These are phyloP conservation scores for Drosophila mulleri DNA, from an alignment of 2,888 invertebrate species.

Conservation along the genomic window DNA sequence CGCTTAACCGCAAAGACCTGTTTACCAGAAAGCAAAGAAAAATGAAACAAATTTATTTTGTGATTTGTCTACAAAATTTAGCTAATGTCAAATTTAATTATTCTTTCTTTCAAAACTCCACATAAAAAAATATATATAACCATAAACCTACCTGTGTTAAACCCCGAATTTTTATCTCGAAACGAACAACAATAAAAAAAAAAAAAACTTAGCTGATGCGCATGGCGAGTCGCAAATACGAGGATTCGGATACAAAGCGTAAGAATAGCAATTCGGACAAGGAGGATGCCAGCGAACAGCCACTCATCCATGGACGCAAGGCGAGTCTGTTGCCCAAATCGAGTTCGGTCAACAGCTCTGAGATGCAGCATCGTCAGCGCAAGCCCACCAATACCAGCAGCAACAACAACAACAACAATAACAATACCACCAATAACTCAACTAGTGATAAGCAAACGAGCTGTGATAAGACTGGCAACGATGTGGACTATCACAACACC, in stretches of 20 bases:
- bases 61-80: slow-evolving; percentile 46
- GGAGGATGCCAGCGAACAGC: slow-evolving; percentile 67
- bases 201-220: slow-evolving; percentile 58
- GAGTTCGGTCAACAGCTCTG: slow-evolving; percentile 56
- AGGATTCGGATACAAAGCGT: slow-evolving; percentile 81
- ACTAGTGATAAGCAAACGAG: slow-evolving; percentile 59
- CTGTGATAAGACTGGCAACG: slow-evolving; percentile 76
- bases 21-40: slow-evolving; percentile 9
- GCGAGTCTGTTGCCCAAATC: slow-evolving; percentile 15
- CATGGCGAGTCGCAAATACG: slow-evolving; percentile 62
- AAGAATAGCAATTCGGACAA: slow-evolving; percentile 83
- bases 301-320: slow-evolving; percentile 62
- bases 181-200: slow-evolving; percentile 1
- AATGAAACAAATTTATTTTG: slow-evolving; percentile 21
- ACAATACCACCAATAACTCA: slow-evolving; percentile 63
- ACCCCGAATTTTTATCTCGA: slow-evolving; percentile 23
- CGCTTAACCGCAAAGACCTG: slow-evolving; percentile 33
- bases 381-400: slow-evolving; percentile 63
- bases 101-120: slow-evolving; percentile 68
- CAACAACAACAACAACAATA: slow-evolving; percentile 64
- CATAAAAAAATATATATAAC: slow-evolving; percentile 24
- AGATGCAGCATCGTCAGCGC: slow-evolving; percentile 84
- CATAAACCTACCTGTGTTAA: slow-evolving; percentile 35
- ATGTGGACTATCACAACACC: slow-evolving; percentile 65
- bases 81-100: slow-evolving; percentile 76